Conservation (phyloP, 2,113 vertebrate genomes). For the Phyllostomus hastatus region DNA sequence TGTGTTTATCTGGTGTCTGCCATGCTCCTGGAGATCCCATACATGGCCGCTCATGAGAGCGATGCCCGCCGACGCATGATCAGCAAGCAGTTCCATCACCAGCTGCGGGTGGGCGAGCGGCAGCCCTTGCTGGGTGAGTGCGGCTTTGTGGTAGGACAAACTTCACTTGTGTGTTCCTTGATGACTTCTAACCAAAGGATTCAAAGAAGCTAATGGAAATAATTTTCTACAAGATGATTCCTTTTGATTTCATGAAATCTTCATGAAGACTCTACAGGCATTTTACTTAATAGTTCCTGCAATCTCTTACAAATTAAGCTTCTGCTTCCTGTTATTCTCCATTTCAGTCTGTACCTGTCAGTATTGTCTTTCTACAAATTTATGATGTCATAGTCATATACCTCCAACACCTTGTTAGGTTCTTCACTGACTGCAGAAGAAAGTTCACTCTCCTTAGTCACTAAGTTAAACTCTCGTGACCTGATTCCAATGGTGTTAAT, state of each 20-base stretch:
- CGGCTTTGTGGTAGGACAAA: background rate
- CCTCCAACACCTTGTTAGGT: background rate
- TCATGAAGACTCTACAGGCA: background rate
- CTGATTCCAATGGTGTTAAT: background rate
- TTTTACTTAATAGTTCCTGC: background rate
- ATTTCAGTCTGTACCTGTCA: background rate
- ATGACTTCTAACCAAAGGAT: background rate
- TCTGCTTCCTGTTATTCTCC: background rate
- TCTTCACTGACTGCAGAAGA: background rate
- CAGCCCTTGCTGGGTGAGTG: constrained; percentile 90
- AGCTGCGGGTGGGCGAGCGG: constrained; percentile 92
- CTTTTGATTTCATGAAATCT: background rate
- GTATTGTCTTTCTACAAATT: background rate
- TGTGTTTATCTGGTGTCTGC: constrained; percentile 94
- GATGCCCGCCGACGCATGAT: constrained; percentile 93
- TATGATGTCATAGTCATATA: background rate
- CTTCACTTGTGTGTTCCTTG: background rate
- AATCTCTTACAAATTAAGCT: background rate
- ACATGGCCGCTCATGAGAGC: constrained; percentile 94
- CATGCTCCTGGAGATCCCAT: constrained; percentile 95
- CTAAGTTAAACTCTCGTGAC: background rate
- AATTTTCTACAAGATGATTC: background rate
- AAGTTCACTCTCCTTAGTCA: background rate
- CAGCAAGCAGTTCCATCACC: constrained; percentile 97
- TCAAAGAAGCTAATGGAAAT: background rate